Evolutionary conservation across 2,888 invertebrate species (phyloP).

Genomic region (Acrobasis repandana): DNA sequence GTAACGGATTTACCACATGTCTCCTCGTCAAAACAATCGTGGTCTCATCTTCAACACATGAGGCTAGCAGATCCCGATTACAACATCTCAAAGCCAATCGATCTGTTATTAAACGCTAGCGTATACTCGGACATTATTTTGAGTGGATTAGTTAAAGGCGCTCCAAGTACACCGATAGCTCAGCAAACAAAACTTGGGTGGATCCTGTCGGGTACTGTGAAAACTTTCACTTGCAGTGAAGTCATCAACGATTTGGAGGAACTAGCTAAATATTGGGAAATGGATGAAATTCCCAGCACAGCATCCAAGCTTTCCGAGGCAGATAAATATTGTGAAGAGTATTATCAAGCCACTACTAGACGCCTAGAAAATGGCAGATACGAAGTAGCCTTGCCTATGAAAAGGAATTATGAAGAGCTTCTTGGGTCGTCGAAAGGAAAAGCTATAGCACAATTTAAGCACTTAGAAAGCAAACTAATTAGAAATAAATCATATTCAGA

Average conservation of each 20-base stretch:
- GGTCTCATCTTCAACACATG: constrained; percentile 15
- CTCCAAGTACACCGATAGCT: constrained; percentile 23
- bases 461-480: constrained; percentile 12
- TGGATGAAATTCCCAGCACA: constrained; percentile 23
- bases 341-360: constrained; percentile 19
- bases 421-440: constrained; percentile 23
- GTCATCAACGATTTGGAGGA: constrained; percentile 23
- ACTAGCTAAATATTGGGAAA: constrained; percentile 24
- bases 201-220: constrained; percentile 30
- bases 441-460: constrained; percentile 23
- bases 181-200: constrained; percentile 35
- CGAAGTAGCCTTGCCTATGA: constrained; percentile 25
- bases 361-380: constrained; percentile 17
- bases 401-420: constrained; percentile 21
- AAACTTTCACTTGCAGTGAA: constrained; percentile 26
- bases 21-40: too few relatives aligned
- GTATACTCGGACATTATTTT: too few relatives aligned
- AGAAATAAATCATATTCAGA: too few relatives aligned
- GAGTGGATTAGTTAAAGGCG: constrained; percentile 28
- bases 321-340: constrained; percentile 18
- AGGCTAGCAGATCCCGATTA: constrained; percentile 32
- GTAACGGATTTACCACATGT: too few relatives aligned
- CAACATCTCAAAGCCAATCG: constrained; percentile 27
- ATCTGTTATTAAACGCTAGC: constrained; percentile 26
- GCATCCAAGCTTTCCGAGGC: constrained; percentile 6